Evolutionary conservation across 2,888 invertebrate species (phyloP).

Genomic region (Stenodema calcarata): DNA sequence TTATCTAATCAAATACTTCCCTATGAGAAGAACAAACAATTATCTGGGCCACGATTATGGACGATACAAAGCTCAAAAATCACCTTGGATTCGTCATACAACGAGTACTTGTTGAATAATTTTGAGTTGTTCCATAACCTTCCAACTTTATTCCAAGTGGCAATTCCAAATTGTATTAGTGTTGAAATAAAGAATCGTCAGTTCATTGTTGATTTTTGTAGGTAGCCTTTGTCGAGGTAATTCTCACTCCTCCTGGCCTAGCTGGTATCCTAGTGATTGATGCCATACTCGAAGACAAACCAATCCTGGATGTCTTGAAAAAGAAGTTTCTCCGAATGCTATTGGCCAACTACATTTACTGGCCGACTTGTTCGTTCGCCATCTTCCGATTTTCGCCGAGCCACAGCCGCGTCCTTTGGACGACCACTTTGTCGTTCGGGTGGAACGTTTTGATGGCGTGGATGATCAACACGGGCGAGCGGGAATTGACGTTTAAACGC

Average conservation of each 20-base stretch:
- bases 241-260: background rate
- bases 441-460: conserved; percentile 24
- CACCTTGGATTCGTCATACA: too few relatives aligned
- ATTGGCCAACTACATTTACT: background rate
- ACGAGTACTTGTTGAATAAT: too few relatives aligned
- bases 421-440: background rate
- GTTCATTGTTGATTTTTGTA: background rate
- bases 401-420: background rate
- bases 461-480: background rate
- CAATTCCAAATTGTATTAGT: too few relatives aligned
- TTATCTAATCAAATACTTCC: too few relatives aligned
- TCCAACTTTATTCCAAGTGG: too few relatives aligned
- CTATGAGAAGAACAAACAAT: too few relatives aligned
- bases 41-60: too few relatives aligned
- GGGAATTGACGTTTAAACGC: background rate
- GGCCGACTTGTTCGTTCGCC: conserved; percentile 3
- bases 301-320: background rate
- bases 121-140: too few relatives aligned
- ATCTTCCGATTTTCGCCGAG: background rate
- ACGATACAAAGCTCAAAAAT: too few relatives aligned
- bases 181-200: background rate
- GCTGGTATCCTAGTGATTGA: background rate
- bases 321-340: background rate
- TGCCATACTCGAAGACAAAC: conserved; percentile 3
- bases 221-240: background rate